phyloP scores from a whole-genome alignment of 1,140 invertebrate species.

The Bombus confusus region DNA sequence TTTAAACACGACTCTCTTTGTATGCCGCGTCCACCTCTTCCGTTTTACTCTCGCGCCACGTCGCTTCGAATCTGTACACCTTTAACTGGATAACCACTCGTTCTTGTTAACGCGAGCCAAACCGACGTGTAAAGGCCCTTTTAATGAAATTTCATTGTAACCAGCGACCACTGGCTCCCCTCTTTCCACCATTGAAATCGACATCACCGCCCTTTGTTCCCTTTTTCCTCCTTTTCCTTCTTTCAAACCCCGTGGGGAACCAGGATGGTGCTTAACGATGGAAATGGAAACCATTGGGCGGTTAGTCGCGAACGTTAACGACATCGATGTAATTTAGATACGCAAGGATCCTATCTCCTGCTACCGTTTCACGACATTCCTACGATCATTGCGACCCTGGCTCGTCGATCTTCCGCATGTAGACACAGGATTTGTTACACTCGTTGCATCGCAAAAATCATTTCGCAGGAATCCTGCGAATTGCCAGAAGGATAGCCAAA shows the following conservation, averaged over 20 bases:
- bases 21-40: not conserved
- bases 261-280: not conserved
- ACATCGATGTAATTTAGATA: not conserved
- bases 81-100: slow-evolving; percentile 32
- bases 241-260: too few relatives aligned
- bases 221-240: not conserved
- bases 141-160: slow-evolving; percentile 50
- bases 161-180: not conserved
- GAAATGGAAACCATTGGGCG: not conserved
- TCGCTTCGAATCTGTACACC: not conserved
- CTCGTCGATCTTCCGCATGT: not conserved
- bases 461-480: not conserved
- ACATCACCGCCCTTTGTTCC: not conserved
- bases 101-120: slow-evolving; percentile 20
- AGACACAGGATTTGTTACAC: too few relatives aligned
- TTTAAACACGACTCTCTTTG: slow-evolving; percentile 36
- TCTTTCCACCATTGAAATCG: not conserved
- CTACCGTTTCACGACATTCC: not conserved
- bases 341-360: not conserved
- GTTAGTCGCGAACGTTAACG: slow-evolving; percentile 19
- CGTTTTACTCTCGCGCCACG: too few relatives aligned
- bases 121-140: not conserved
- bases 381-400: too few relatives aligned
- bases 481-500: not conserved
- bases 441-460: too few relatives aligned